Evolutionary conservation across 2,797 vertebrate species (phyloP).

Genomic region (Rhinichthys osculus): DNA sequence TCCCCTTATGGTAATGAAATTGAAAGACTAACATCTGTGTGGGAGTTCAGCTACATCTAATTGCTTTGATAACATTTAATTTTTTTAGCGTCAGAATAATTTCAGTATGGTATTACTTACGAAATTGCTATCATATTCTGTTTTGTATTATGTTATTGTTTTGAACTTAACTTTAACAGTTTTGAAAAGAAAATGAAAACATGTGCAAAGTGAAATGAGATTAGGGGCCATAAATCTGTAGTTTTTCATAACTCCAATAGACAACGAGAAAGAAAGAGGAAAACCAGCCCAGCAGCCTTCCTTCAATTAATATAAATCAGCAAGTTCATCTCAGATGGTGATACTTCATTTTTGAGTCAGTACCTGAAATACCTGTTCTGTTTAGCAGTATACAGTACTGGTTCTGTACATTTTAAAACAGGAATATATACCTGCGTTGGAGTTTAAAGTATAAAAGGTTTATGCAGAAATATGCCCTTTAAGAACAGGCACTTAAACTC

Average conservation of each 20-base stretch:
- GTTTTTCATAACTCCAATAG: not conserved
- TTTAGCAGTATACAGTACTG: too few species aligned
- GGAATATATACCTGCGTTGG: not conserved
- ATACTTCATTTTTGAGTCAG: not conserved
- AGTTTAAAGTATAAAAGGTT: not conserved
- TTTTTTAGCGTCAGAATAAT: not conserved
- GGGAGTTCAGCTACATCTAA: not conserved
- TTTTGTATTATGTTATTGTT: not conserved
- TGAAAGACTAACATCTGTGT: not conserved
- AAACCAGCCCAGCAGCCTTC: constrained; percentile 1
- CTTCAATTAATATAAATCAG: not conserved
- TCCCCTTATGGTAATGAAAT: not conserved
- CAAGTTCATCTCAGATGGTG: not conserved
- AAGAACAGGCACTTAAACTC: too few species aligned
- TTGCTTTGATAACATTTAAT: not conserved
- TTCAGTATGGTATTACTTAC: not conserved
- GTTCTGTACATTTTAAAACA: not conserved
- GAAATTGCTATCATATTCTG: too few species aligned
- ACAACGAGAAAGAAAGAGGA: not conserved
- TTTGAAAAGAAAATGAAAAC: not conserved
- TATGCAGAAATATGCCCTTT: not conserved
- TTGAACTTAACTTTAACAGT: not conserved
- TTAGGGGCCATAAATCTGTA: not conserved
- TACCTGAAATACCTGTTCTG: not conserved
- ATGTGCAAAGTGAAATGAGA: not conserved